phyloP scores from a whole-genome alignment of 1,140 invertebrate species.

The Druon quercuslanigerum region DNA sequence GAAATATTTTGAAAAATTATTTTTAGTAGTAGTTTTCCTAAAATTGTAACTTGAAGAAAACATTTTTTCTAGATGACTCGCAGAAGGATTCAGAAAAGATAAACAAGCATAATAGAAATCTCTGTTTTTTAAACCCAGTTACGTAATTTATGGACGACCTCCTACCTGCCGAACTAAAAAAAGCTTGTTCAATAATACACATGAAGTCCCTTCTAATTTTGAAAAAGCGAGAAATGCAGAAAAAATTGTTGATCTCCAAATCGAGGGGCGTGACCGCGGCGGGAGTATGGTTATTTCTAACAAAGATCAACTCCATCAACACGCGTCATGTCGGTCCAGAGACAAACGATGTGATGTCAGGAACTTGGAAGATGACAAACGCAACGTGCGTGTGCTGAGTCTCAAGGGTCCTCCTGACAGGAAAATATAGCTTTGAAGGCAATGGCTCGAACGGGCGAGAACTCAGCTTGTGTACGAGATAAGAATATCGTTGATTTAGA shows the following conservation, averaged over 20 bases:
- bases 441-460: slow-evolving; percentile 3
- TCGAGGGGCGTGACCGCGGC: slow-evolving; percentile 5
- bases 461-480: slow-evolving; percentile 16
- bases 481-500: slow-evolving; percentile 31
- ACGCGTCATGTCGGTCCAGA: neutral
- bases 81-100: too few relatives aligned
- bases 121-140: too few relatives aligned
- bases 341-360: neutral
- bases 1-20: too few relatives aligned
- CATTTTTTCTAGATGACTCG: too few relatives aligned
- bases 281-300: slow-evolving; percentile 22
- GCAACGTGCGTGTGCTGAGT: slow-evolving; percentile 18
- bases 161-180: too few relatives aligned
- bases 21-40: too few relatives aligned
- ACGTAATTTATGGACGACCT: too few relatives aligned
- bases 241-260: neutral
- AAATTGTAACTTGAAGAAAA: too few relatives aligned
- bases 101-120: too few relatives aligned
- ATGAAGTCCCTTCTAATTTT: neutral
- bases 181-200: too few relatives aligned
- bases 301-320: slow-evolving; percentile 13
- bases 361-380: slow-evolving; percentile 20
- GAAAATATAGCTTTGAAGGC: neutral
- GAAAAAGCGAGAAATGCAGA: neutral
- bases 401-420: neutral